Evolutionary conservation across 2,888 invertebrate species (phyloP), one percentile per base, ranked within the genome.

Genomic region (Drosophila helvetica): DNA sequence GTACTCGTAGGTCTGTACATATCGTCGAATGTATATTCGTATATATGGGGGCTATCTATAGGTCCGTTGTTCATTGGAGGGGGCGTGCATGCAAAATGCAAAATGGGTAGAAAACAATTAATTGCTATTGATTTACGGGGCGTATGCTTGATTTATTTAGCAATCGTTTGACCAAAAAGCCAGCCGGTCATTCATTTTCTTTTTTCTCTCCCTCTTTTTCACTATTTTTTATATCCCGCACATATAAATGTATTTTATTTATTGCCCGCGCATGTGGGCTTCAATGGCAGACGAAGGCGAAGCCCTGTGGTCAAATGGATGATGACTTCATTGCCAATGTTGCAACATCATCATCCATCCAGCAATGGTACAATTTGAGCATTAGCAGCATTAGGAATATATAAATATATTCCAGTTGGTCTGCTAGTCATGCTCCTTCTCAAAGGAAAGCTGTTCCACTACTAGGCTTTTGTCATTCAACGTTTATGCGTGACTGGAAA

Each of bases 91-190:
- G 70, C 64, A 66, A 63, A 66, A 25, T 38, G 38, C 33, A 42
- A 56, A 42, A 56, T 66, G 66, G 67, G 54, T 48, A 45, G 33
- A 64, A 68, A 51, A 74, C 67, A 50, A 79, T 80, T 77, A 79
- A 80, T 79, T 80, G 69, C 69, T 69, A 74, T 80, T 80, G 78
- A 80, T 79, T 77, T 80, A 80, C 66, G 78, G 80, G 80, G 78
- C 78, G 80, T 79, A 80, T 79, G 61, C 79, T 80, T 77, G 80
- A 79, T 77, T 79, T 80, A 77, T 74, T 69, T 67, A 42, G 57
- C 56, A 63, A 64, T 63, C 60, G 46, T 18, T 75, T 62, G 60
- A 56, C 57, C 64, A 65, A 75, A 75, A 75, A 68, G 52, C 12
- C 53, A 53, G 27, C 68, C 57, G 63, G 74, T 62, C 78, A 59